phyloP scores from a whole-genome alignment of 2,888 invertebrate species.

The Agapostemon virescens region DNA sequence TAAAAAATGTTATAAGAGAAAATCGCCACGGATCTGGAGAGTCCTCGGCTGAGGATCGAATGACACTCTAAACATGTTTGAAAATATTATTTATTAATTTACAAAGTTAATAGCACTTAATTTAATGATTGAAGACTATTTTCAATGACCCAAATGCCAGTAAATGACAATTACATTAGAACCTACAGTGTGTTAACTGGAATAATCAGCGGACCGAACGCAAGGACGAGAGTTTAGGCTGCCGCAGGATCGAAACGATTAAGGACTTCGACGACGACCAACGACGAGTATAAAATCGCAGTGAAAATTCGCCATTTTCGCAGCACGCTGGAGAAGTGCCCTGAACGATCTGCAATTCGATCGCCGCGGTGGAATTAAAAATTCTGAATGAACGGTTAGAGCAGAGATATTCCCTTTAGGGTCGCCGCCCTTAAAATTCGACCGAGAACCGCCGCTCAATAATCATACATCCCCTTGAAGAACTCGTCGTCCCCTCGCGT shows the following conservation, averaged over 20 bases:
- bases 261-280: neutral
- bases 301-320: neutral
- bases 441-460: conserved; percentile 64
- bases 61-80: too few relatives aligned
- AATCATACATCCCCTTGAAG: conserved; percentile 78
- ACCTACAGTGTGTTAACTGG: too few relatives aligned
- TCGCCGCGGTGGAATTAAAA: conserved; percentile 15
- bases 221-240: neutral
- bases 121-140: too few relatives aligned
- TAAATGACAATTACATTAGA: too few relatives aligned
- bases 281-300: neutral
- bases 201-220: too few relatives aligned
- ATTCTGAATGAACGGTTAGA: conserved; percentile 11
- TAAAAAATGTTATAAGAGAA: too few relatives aligned
- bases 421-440: conserved; percentile 68
- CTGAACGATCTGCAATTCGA: neutral
- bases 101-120: too few relatives aligned
- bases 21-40: too few relatives aligned
- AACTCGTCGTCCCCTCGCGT: conserved; percentile 43
- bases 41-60: too few relatives aligned
- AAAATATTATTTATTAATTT: too few relatives aligned
- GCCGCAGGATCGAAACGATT: neutral
- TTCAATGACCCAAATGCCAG: too few relatives aligned
- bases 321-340: neutral
- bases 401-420: conserved; percentile 68